These are phyloP conservation scores for Craseonycteris thonglongyai DNA, from an alignment of 2,113 vertebrate species.

Conservation along the genomic window DNA sequence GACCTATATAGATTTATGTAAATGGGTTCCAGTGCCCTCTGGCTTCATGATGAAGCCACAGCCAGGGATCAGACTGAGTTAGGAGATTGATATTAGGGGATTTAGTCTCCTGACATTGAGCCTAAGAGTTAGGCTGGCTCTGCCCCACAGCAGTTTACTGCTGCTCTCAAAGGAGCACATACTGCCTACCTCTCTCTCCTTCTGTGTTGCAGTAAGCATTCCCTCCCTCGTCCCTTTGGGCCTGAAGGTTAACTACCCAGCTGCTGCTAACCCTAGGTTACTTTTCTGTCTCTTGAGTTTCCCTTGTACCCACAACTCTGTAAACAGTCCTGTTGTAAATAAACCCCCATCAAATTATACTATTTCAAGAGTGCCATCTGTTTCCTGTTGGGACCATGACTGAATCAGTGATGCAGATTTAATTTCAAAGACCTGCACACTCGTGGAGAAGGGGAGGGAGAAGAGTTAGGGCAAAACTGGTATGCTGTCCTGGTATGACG, in stretches of 20 bases:
- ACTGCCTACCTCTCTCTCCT: background rate
- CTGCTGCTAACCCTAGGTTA: background rate
- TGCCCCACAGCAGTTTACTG: background rate
- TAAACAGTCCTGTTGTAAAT: constrained; percentile 17
- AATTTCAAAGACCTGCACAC: background rate
- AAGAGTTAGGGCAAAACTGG: background rate
- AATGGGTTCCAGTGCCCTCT: background rate
- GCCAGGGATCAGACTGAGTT: background rate
- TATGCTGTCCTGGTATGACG: background rate
- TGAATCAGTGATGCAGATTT: background rate
- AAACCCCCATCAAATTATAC: constrained; percentile 1
- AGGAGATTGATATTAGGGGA: background rate
- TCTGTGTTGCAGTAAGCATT: background rate
- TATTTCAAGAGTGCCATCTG: constrained; percentile 36
- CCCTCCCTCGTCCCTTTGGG: background rate
- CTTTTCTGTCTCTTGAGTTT: background rate
- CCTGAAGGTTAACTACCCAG: background rate
- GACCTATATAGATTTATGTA: background rate
- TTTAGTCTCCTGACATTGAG: background rate
- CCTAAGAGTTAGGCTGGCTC: background rate
- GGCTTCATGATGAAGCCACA: background rate
- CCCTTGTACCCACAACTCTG: background rate
- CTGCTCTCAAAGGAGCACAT: background rate
- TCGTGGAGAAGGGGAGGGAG: background rate
- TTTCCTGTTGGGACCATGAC: constrained; percentile 36